These are phyloP conservation scores for Pelagia noctiluca DNA, from an alignment of 30 jellyfish, hydroid and myxozoan genomes.

Conservation along the genomic window DNA sequence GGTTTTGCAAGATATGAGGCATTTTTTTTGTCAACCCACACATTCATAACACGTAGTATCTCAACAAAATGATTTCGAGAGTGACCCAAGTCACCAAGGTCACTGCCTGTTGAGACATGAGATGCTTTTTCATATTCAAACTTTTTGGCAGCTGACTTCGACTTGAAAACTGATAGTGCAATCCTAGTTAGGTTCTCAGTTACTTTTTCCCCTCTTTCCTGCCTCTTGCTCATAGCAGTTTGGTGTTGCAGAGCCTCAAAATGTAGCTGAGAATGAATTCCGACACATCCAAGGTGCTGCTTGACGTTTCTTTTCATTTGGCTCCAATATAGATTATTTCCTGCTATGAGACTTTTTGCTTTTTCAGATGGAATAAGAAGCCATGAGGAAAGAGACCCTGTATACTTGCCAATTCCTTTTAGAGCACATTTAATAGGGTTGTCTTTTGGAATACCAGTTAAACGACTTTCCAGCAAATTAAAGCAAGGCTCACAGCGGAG, in stretches of 20 bases:
- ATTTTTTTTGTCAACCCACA: conserved; percentile 41
- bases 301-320: conserved; percentile 1
- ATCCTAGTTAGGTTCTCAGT: conserved; percentile 30
- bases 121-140: conserved; percentile 27
- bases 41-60: conserved; percentile 7
- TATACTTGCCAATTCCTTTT: conserved; percentile 17
- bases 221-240: conserved; percentile 4
- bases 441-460: neutral
- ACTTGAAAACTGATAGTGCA: conserved; percentile 29
- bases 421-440: neutral
- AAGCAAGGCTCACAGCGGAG: conserved; percentile 27
- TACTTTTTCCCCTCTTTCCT: conserved; percentile 7
- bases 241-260: conserved; percentile 21
- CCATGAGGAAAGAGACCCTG: conserved; percentile 32
- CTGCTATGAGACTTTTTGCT: neutral
- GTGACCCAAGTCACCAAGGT: conserved; percentile 50
- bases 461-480: conserved; percentile 14
- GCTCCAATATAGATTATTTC: conserved; percentile 1
- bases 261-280: conserved; percentile 8
- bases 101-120: conserved; percentile 45
- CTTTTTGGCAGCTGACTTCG: conserved; percentile 40
- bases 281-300: conserved; percentile 13
- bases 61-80: conserved; percentile 29
- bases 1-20: conserved; percentile 31
- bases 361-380: conserved; percentile 12